phyloP scores from a whole-genome alignment of 2,888 invertebrate species.

The Drosophila conformis region DNA sequence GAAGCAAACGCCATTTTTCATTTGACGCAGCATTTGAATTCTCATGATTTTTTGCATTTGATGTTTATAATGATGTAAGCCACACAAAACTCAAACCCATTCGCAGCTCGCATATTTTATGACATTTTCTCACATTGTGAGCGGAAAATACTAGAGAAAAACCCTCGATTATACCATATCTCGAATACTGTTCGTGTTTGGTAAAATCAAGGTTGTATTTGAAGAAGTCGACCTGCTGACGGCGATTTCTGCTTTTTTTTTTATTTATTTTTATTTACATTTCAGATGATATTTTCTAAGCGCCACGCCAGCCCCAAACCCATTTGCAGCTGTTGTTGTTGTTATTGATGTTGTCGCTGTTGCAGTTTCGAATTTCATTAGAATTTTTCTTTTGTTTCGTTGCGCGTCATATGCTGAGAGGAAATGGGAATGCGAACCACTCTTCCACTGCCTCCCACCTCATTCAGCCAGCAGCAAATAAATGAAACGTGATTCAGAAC shows the following conservation, averaged over 20 bases:
- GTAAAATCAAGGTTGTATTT: constrained; percentile 49
- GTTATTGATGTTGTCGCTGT: constrained; percentile 35
- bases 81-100: neutral
- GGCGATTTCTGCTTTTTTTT: neutral
- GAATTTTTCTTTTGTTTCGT: constrained; percentile 66
- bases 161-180: constrained; percentile 25
- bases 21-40: constrained; percentile 26
- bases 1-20: constrained; percentile 39
- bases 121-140: constrained; percentile 11
- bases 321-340: constrained; percentile 19
- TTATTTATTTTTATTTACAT: constrained; percentile 34
- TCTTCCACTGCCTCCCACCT: neutral
- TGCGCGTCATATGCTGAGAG: constrained; percentile 43
- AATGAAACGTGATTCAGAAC: constrained; percentile 36
- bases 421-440: constrained; percentile 45
- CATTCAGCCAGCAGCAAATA: constrained; percentile 21
- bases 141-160: constrained; percentile 12
- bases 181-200: constrained; percentile 28
- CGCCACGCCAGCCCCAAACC: neutral
- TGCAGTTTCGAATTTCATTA: constrained; percentile 74
- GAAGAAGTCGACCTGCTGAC: constrained; percentile 27
- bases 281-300: constrained; percentile 66
- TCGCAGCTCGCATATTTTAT: constrained; percentile 1
- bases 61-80: constrained; percentile 26
- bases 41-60: constrained; percentile 44